phyloP scores from a whole-genome alignment of 1,140 invertebrate species.

The Drosophila kikkawai region DNA sequence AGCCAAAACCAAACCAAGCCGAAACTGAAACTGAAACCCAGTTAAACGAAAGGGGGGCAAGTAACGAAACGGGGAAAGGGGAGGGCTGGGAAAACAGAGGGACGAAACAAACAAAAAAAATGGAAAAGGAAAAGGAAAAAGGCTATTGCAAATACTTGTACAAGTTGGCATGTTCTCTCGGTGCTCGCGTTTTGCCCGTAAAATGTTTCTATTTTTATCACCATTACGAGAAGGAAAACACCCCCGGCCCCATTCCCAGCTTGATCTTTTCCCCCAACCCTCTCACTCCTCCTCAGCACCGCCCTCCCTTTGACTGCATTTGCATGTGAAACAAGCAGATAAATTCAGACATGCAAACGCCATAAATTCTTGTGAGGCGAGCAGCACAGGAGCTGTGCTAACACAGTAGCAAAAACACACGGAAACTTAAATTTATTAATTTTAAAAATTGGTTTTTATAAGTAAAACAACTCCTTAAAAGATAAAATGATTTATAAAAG shows the following conservation, averaged over 20 bases:
- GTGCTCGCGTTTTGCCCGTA: constrained; percentile 52
- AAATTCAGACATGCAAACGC: constrained; percentile 81
- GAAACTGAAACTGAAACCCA: constrained; percentile 34
- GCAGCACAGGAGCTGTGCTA: constrained; percentile 27
- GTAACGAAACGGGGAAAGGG: constrained; percentile 3
- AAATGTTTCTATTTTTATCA: constrained; percentile 82
- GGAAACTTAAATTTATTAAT: not conserved
- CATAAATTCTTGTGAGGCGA: constrained; percentile 70
- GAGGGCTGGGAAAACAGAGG: not conserved
- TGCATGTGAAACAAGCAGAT: constrained; percentile 83
- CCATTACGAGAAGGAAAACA: constrained; percentile 74
- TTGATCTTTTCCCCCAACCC: constrained; percentile 15
- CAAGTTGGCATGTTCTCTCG: constrained; percentile 59
- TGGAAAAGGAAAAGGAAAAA: not conserved
- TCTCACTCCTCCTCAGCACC: not conserved
- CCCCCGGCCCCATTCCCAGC: constrained; percentile 3
- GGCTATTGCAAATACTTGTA: constrained; percentile 40
- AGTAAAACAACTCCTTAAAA: not conserved
- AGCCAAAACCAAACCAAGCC: constrained; percentile 38
- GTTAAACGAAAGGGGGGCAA: constrained; percentile 22
- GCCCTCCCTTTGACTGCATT: constrained; percentile 55
- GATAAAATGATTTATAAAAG: not conserved
- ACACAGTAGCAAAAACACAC: constrained; percentile 37
- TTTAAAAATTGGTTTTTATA: not conserved
- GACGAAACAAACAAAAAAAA: not conserved